Evolutionary conservation across 1,140 invertebrate genomes (phyloP), one percentile per base, ranked within the genome.

Genomic region (Procambarus clarkii): DNA sequence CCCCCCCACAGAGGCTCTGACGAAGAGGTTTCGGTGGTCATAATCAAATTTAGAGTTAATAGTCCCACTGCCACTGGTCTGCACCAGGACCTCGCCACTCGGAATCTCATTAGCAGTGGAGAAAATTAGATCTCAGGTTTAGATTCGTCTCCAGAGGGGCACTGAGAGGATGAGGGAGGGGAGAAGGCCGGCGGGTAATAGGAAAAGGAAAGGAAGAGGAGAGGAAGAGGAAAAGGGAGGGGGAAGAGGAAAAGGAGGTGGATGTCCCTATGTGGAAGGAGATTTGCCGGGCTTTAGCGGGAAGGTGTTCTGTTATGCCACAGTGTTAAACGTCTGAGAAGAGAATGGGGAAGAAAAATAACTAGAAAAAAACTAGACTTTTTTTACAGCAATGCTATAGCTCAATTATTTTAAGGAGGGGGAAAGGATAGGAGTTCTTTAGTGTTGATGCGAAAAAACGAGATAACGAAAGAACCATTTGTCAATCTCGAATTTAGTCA

Each of bases 31-130:
- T 34, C 3, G n/a, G 69, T 74, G 69, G 69, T 74, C n/a, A 74
- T 74, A 74, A 74, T 74, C 69, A 74, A 74, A 74, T 74, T 74
- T 24, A 74, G n/a, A 8, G 69, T 74, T 74, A 74, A 74, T 74
- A 74, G 69, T 5, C 69, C 24, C n/a, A 34, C n/a, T 34, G 69
- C n/a, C 69, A 74, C 7, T 34, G 5, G 69, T n/a, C 24, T 64
- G 60, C 15, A 64, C 60, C 60, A 64, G 60, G 18, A 13, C 60
- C 60, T 64, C 60, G 21, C 13, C 60, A 21, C 13, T 21, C 69
- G 24, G 69, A 74, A 24, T 74, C 69, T 74, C 69, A 34, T 34
- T 74, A 34, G n/a, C 15, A 74, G 69, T 34, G 24, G n/a, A 24
- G 69, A 34, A 74, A 74, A 74, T 74, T 74, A 74, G 69, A 74